Evolutionary conservation across 2,888 invertebrate genomes (phyloP).

Genomic region (Leptinotarsa rubiginosa): DNA sequence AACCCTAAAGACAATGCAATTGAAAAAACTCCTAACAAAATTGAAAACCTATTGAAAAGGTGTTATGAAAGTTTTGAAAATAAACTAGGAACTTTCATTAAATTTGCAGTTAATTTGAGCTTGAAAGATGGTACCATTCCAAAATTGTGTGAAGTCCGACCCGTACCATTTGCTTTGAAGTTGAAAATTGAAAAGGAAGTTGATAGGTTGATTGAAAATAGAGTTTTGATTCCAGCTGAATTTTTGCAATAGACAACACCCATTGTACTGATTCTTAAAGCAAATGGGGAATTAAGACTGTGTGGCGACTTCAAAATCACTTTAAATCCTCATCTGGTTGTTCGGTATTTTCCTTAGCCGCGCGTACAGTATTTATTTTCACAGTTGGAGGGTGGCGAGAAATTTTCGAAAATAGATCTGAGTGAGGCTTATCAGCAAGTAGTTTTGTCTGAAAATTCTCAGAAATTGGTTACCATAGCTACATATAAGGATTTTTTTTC

Average conservation of each 20-base stretch:
- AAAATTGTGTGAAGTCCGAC: slow-evolving; percentile 8
- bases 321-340: neutral
- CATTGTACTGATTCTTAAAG: neutral
- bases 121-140: neutral
- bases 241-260: too few relatives aligned
- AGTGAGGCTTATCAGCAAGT: neutral
- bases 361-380: too few relatives aligned
- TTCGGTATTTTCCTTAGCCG: neutral
- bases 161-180: slow-evolving; percentile 10
- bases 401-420: too few relatives aligned
- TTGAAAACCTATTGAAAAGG: too few relatives aligned
- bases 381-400: too few relatives aligned
- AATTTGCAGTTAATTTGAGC: too few relatives aligned
- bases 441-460: neutral
- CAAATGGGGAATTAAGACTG: neutral
- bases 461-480: neutral
- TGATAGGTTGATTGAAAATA: neutral
- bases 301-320: too few relatives aligned
- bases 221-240: too few relatives aligned
- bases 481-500: neutral
- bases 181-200: slow-evolving; percentile 12
- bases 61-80: too few relatives aligned
- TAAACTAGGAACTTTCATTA: too few relatives aligned
- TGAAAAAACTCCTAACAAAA: too few relatives aligned
- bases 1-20: too few relatives aligned